Evolutionary conservation across 2,888 invertebrate species (phyloP), one percentile per base, ranked within the genome.

Genomic region (Heteropelma amictum): DNA sequence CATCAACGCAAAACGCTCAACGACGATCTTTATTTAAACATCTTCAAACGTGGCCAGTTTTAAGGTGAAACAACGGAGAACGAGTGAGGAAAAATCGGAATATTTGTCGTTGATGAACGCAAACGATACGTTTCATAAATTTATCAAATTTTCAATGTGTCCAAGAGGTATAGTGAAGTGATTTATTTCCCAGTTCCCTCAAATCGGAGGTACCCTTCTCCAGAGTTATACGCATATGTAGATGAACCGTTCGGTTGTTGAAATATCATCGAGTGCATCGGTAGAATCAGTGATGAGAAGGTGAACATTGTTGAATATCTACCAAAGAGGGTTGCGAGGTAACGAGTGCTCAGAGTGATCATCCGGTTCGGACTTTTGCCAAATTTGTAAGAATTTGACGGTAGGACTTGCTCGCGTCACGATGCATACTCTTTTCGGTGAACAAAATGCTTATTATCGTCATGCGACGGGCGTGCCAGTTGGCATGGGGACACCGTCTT

Each of bases 371-470:
- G 54, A 35, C 26, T 30, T 51, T 51, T 6, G 30, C 17, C 5
- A 35, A 38, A 10, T 14, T 42, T 21, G 10, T 6, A 26, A 58
- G 28, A 67, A n/a, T n/a, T n/a, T n/a, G n/a, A n/a, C 4, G 10
- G 1, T 64, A 33, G 1, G 10, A 17, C 23, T 21, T 3, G 1
- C 6, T 23, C 0, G 8, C 1, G 2, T 8, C 86, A 92, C 86
- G 86, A 97, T 97, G 97, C 97, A 97, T 90, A 95, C 96, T 80
- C 91, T 97, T 86, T 97, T 97, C 90, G 95, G 95, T 81, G 97
- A 97, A 90, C 97, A 97, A 90, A 96, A 96, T 89, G 95, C 96
- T 77, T 97, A 97, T 90, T 95, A 96, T 89, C 93, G 97, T 68
- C 93, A 94, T 82, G 89, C 91, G 76, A 89, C 90, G 69, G 90